A percentile compares a stretch with the other conserved stretches of the same genome.
Conservation (phyloP, 2,797 vertebrate genomes). For the Rhabdomys pumilio region DNA sequence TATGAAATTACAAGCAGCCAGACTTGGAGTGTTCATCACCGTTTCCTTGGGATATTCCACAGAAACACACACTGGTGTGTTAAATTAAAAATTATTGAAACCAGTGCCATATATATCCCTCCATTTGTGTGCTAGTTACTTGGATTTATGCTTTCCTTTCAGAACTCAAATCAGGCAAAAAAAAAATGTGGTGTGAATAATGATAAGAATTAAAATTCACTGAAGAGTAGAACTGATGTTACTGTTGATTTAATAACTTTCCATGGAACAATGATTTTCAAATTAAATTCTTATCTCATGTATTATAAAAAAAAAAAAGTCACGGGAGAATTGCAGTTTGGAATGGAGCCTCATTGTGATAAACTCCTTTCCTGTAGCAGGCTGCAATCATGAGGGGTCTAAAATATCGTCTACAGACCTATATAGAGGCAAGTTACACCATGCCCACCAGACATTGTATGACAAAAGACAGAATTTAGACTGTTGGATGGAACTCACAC, state of each 20-base stretch:
- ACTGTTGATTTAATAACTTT: constrained; percentile 58
- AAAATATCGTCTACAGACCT: constrained; percentile 15
- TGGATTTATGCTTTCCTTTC: constrained; percentile 50
- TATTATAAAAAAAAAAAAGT: constrained; percentile 2
- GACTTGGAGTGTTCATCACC: not conserved
- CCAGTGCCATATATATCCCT: not conserved
- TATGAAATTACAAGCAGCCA: constrained; percentile 20
- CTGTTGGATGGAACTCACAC: not conserved
- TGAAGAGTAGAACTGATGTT: constrained; percentile 12
- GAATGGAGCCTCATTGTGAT: not conserved
- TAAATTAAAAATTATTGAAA: constrained; percentile 44
- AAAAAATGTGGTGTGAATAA: constrained; percentile 23
- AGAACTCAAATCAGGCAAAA: constrained; percentile 5
- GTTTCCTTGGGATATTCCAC: constrained; percentile 35
- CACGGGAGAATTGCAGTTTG: constrained; percentile 49
- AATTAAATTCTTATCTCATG: constrained; percentile 63
- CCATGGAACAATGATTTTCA: constrained; percentile 55
- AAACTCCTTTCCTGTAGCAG: not conserved
- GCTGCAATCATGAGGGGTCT: not conserved
- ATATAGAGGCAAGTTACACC: not conserved
- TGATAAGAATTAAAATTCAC: constrained; percentile 51
- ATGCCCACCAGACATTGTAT: not conserved
- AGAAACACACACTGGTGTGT: constrained; percentile 28
- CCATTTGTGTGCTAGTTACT: constrained; percentile 41
- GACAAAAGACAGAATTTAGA: constrained; percentile 18